These are phyloP conservation scores for Apamea anceps DNA, from an alignment of 2,888 invertebrate species.

Conservation along the genomic window DNA sequence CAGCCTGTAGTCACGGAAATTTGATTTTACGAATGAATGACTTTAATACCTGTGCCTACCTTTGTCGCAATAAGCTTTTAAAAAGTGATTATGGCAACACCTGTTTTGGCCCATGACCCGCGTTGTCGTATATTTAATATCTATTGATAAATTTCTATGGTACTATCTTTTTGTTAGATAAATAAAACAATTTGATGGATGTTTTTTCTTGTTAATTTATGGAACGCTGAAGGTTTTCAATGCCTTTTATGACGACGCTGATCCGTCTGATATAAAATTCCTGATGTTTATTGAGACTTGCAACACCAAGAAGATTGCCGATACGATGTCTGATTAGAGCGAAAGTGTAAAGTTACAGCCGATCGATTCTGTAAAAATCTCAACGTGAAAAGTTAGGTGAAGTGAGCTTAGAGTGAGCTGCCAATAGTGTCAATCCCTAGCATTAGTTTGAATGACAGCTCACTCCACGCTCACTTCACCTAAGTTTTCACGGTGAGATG, in stretches of 20 bases:
- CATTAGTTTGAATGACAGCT: no score
- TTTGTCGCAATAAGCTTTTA: slow-evolving; percentile 55
- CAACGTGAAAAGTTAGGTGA: no score
- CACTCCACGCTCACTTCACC: no score
- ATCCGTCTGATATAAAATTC: neutral
- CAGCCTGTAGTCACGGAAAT: slow-evolving; percentile 79
- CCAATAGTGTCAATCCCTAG: no score
- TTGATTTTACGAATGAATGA: slow-evolving; percentile 81
- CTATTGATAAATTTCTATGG: neutral
- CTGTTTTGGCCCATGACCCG: slow-evolving; percentile 8
- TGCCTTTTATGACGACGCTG: neutral
- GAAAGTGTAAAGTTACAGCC: slow-evolving; percentile 5
- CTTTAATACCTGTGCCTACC: slow-evolving; percentile 74
- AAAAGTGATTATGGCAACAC: slow-evolving; percentile 39
- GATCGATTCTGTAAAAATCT: no score
- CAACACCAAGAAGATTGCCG: neutral
- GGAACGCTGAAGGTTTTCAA: neutral
- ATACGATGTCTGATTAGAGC: slow-evolving; percentile 6
- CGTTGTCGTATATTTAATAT: slow-evolving; percentile 2
- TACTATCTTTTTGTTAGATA: neutral
- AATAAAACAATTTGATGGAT: slow-evolving; percentile 9
- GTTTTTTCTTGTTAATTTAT: neutral
- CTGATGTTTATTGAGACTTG: slow-evolving; percentile 3
- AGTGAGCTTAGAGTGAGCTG: no score
- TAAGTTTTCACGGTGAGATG: no score